Conservation (phyloP, 64 coral and sea anemone species). For the Exaiptasia diaphana region DNA sequence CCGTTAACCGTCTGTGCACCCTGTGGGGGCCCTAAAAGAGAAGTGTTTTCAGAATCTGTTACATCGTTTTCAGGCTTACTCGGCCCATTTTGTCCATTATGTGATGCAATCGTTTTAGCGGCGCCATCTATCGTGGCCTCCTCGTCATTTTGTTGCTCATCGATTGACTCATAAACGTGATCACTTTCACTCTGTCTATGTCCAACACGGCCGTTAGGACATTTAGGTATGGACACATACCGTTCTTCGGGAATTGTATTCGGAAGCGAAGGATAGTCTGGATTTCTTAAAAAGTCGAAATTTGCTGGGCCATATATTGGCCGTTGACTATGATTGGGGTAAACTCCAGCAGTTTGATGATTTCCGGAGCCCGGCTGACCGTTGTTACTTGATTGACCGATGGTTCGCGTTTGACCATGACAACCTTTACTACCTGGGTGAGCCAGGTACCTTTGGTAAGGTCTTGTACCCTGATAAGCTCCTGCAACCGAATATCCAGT, state of each 20-base stretch:
- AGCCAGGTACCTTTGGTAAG: no score
- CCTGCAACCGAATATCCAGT: no score
- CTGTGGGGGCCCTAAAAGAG: background rate
- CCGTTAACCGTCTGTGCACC: background rate
- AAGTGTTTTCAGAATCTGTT: background rate
- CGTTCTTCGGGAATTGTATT: background rate
- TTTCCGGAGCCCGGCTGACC: background rate
- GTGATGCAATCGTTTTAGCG: background rate
- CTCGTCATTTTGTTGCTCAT: no score
- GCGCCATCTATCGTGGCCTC: no score
- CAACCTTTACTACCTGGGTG: no score
- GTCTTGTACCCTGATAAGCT: background rate
- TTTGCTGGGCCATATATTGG: background rate
- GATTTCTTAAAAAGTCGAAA: background rate
- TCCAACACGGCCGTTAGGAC: background rate
- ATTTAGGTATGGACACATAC: background rate
- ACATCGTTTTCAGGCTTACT: background rate
- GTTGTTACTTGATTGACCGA: no score
- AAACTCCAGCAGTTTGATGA: background rate
- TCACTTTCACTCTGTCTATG: background rate
- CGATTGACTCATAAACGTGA: slow-evolving; percentile 1
- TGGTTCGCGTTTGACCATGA: no score
- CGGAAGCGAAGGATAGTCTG: background rate
- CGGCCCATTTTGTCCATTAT: background rate
- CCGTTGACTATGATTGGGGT: background rate